Base-by-base conservation (phyloP, 2,888 invertebrate genomes). In the Melangyna quadrimaculata region DNA sequence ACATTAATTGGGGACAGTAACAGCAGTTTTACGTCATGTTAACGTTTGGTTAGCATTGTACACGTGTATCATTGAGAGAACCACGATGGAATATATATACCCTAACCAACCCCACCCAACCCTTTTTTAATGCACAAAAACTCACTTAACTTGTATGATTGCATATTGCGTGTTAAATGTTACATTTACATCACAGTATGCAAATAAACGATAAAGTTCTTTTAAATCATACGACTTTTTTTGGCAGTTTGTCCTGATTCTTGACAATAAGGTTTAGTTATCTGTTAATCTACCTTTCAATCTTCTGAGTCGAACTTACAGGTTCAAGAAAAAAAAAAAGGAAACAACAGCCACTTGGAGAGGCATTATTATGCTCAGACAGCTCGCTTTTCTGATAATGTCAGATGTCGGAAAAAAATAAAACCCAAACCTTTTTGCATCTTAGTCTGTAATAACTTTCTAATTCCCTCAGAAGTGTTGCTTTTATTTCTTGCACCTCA, bases 11-110 rank as follows among this genome's bases (percentile, higher is more conserved):
- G 77, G 86, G 77, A 86, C 81, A 81, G 81, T 86, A 80, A 86
- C 86, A 86, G 77, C 86, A 86, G 81, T 86, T 86, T 70, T 65
- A 86, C 78, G 86, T 86, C 86, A 86, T 86, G 86, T 86, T 78
- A 86, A 86, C 81, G 72, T 81, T n/a, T 86, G 86, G 86, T 86
- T 59, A 81, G 86, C 70, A 67, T 86, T 61, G 81, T 81, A 86
- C 86, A 86, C 86, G 77, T 86, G 86, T 86, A 77, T 63, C 73
- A 59, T 40, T 27, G 74, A 37, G 37, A 37, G 22, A 22, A n/a
- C 19, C 12, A 37, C 14, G 14, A 37, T 12, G 22, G 14, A 24
- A 6, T 4, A 19, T 22, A 10, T 12, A 48, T 12, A 1, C 2
- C 0, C 0, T 51, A 24, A 27, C 6, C n/a, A n/a, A n/a, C n/a